These are phyloP conservation scores for Aldrovandia affinis DNA, from an alignment of 2,797 vertebrate species.

Conservation along the genomic window DNA sequence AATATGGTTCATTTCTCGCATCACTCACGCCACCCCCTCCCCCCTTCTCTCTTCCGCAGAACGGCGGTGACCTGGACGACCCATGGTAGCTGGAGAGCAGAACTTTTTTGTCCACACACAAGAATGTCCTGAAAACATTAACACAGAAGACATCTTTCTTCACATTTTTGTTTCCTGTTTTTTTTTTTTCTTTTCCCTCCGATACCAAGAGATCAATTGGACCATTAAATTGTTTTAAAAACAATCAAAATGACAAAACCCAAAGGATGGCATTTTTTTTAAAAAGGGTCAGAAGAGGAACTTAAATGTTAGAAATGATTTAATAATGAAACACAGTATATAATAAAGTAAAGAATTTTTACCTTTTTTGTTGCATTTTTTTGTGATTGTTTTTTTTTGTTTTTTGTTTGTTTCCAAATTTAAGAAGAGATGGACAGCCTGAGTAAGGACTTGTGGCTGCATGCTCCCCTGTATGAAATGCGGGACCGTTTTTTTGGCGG, in stretches of 20 bases:
- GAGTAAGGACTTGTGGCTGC: constrained; percentile 1
- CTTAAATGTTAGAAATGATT: constrained; percentile 43
- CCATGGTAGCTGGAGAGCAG: constrained; percentile 88
- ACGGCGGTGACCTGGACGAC: constrained; percentile 95
- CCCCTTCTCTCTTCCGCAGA: constrained; percentile 77
- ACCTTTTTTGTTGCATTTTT: constrained; percentile 70
- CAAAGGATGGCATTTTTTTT: constrained; percentile 53
- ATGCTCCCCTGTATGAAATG: constrained; percentile 9
- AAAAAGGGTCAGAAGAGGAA: constrained; percentile 42
- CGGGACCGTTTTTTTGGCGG: constrained; percentile 5
- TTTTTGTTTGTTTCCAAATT: not conserved
- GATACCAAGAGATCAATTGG: constrained; percentile 73
- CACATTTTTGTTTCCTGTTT: constrained; percentile 42
- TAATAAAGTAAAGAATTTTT: constrained; percentile 74
- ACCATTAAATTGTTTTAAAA: constrained; percentile 54
- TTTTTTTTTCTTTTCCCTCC: constrained; percentile 58
- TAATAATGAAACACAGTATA: constrained; percentile 42
- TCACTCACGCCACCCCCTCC: constrained; percentile 29
- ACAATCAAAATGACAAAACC: constrained; percentile 30
- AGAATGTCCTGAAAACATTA: constrained; percentile 29
- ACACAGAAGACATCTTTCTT: constrained; percentile 18
- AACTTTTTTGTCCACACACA: constrained; percentile 36
- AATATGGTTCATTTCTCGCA: not conserved
- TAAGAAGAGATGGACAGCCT: not conserved
- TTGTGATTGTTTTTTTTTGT: constrained; percentile 56